Evolutionary conservation across 2,888 invertebrate species (phyloP).

Genomic region (Schrankia costaestrigalis): DNA sequence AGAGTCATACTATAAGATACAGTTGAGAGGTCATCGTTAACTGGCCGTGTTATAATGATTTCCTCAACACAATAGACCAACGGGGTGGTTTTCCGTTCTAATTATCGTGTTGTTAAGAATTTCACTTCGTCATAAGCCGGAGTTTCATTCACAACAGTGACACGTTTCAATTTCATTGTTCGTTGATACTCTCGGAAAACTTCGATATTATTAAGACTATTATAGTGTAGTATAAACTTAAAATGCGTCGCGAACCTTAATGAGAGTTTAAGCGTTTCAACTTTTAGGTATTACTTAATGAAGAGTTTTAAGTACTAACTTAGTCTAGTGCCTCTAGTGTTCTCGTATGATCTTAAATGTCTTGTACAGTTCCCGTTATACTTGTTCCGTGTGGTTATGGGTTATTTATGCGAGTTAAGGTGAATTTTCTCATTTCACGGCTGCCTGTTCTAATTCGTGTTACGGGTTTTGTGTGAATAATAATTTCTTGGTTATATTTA

Average conservation of each 20-base stretch:
- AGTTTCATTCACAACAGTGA: slow-evolving; percentile 49
- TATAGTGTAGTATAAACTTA: slow-evolving; percentile 21
- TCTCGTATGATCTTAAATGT: slow-evolving; percentile 4
- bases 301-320: slow-evolving; percentile 16
- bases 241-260: slow-evolving; percentile 20
- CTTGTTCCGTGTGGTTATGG: slow-evolving; percentile 11
- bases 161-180: slow-evolving; percentile 59
- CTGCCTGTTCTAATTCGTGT: slow-evolving; percentile 25
- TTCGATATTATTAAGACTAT: slow-evolving; percentile 51
- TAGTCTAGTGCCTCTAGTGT: slow-evolving; percentile 6
- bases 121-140: slow-evolving; percentile 45
- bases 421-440: slow-evolving; percentile 35
- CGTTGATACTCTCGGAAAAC: slow-evolving; percentile 48
- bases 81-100: slow-evolving; percentile 45
- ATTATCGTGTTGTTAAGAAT: slow-evolving; percentile 50
- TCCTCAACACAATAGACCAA: slow-evolving; percentile 34
- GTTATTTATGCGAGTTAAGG: too few relatives aligned
- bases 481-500: too few relatives aligned
- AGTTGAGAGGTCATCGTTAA: slow-evolving; percentile 12
- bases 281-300: slow-evolving; percentile 19
- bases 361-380: slow-evolving; percentile 15
- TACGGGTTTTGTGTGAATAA: slow-evolving; percentile 35
- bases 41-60: slow-evolving; percentile 32
- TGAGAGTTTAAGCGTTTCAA: slow-evolving; percentile 12
- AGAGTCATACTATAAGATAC: slow-evolving; percentile 6